Conservation (phyloP, 2,113 vertebrate species). For the Mustelus asterias region DNA sequence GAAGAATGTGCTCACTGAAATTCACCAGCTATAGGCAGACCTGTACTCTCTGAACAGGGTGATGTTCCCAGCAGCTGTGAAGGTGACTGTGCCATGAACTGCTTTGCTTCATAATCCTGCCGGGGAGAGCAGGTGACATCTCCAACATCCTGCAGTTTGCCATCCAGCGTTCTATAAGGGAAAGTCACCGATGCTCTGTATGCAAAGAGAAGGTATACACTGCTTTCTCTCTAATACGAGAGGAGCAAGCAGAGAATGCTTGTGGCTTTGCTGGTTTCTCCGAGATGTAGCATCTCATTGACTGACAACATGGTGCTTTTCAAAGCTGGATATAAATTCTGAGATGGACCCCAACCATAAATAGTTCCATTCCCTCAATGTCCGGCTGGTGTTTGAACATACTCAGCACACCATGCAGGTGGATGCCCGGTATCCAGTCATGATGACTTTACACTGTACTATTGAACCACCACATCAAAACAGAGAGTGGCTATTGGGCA, state of each 20-base stretch:
- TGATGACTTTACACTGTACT: too few species aligned
- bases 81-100: not conserved
- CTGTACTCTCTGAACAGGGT: not conserved
- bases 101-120: not conserved
- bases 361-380: too few species aligned
- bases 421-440: too few species aligned
- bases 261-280: not conserved
- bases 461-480: too few species aligned
- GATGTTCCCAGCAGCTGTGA: not conserved
- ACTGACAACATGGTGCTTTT: not conserved
- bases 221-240: not conserved
- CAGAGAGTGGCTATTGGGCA: too few species aligned
- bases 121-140: not conserved
- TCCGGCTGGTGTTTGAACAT: too few species aligned
- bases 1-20: not conserved
- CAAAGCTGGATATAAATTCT: not conserved
- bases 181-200: not conserved
- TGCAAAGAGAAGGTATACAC: not conserved
- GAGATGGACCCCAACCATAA: too few species aligned
- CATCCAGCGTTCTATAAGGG: not conserved
- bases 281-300: not conserved
- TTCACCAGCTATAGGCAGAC: not conserved
- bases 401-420: too few species aligned
- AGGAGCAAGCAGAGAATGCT: not conserved
- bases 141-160: too few species aligned